Conservation (phyloP, 2,797 vertebrate genomes). For the Ctenosaura bakeri region DNA sequence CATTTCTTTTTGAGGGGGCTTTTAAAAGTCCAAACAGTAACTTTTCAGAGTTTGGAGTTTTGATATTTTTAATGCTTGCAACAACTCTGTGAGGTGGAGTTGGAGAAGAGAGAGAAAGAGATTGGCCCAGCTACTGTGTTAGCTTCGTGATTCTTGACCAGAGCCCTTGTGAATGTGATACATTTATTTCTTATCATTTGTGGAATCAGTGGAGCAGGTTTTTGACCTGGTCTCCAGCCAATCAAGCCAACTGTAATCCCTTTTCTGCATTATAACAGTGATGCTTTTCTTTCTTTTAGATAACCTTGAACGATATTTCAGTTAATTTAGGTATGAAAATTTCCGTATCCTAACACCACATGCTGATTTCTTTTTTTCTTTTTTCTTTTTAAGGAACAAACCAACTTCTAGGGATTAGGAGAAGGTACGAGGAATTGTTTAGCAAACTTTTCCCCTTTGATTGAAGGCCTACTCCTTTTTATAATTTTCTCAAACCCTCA, state of each 20-base stretch:
- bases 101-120: neutral
- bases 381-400: slow-evolving; percentile 18
- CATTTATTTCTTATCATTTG: neutral
- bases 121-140: neutral
- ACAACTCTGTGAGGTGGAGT: neutral
- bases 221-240: neutral
- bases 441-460: slow-evolving; percentile 22
- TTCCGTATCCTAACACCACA: slow-evolving; percentile 1
- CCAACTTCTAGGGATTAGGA: slow-evolving; percentile 9
- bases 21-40: too few species aligned
- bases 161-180: neutral
- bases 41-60: neutral
- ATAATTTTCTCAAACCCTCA: slow-evolving; percentile 34
- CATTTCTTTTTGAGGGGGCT: too few species aligned
- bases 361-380: neutral
- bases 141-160: neutral
- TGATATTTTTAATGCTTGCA: neutral
- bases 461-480: neutral
- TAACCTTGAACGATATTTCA: slow-evolving; percentile 34
- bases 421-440: neutral
- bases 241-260: neutral
- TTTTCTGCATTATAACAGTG: neutral
- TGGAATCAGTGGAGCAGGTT: neutral
- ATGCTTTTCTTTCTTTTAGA: neutral
- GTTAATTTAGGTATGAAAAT: slow-evolving; percentile 19